Percentiles rank a stretch among this genome's conserved stretches.
Evolutionary conservation across 2,113 vertebrate species (phyloP).

Genomic region (Ageneiosus marmoratus): DNA sequence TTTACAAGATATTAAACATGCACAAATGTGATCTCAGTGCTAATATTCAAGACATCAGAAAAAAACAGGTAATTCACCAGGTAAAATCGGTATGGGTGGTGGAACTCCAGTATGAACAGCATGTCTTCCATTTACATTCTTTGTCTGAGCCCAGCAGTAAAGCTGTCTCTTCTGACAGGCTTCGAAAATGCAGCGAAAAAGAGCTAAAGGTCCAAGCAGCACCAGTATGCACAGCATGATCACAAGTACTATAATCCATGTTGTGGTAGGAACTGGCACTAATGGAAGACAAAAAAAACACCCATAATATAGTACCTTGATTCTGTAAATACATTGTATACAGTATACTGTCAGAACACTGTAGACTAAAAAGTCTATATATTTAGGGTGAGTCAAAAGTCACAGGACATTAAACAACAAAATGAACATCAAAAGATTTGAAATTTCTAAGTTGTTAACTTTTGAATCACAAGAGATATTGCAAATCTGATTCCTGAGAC

Average conservation of each 20-base stretch:
- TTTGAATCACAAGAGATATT: too few relatives aligned
- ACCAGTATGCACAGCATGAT: conserved; percentile 6
- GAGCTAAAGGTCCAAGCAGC: conserved; percentile 36
- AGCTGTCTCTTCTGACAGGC: neutral
- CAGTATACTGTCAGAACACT: conserved; percentile 1
- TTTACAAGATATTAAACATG: neutral
- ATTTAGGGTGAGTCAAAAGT: too few relatives aligned
- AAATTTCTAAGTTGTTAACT: too few relatives aligned
- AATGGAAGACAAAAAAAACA: neutral
- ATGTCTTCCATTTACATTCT: neutral
- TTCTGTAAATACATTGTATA: neutral
- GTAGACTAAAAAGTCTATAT: neutral
- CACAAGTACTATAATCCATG: neutral
- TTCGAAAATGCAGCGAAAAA: neutral
- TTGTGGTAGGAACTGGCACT: neutral
- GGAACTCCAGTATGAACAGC: conserved; percentile 29
- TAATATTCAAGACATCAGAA: neutral
- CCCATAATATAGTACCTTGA: neutral
- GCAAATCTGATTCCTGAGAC: too few relatives aligned
- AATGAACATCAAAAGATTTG: too few relatives aligned
- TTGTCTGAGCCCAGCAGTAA: conserved; percentile 16
- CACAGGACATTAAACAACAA: too few relatives aligned
- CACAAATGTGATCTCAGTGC: neutral
- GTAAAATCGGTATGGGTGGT: conserved; percentile 4
- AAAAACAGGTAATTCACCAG: conserved; percentile 22